Base-by-base conservation (phyloP, 2,113 vertebrate genomes). In the Hemiprocne comata region DNA sequence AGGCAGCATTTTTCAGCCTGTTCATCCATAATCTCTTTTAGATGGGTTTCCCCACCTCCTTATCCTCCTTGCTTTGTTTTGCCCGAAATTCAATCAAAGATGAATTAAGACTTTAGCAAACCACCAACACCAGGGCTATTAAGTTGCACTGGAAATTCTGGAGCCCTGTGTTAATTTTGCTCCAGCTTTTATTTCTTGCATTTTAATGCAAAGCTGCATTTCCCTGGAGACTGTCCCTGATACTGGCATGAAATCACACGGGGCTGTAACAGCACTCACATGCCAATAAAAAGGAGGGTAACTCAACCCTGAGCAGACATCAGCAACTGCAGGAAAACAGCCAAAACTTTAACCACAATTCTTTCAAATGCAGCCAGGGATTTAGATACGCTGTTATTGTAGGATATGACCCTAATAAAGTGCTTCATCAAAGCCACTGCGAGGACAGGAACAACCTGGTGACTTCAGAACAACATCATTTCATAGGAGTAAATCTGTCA, bases 71-170 rank as follows among this genome's bases (percentile, higher is more conserved):
- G 90, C 96, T 97, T 97, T 98, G 97, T 97, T 97, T 98, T 96
- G 97, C 58, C 94, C 53, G 83, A 54, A 98, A 98, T 99, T 98
- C 98, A 98, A 98, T 99, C 98, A 98, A 97, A 98, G 98, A 94
- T 97, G 96, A 98, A 99, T 99, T 98, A 98, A 98, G 97, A 94
- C 69, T 96, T 96, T 72, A 82, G 93, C 98, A 98, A 98, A 95
- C 98, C 97, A 97, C 88, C 94, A 57, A 94, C 95, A 78, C 36
- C 36, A 50, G 13, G 83, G 77, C 89, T 97, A 93, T 90, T 40
- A 42, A 86, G 78, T 70, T 36, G 11, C 33, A 44, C 71, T 70
- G 92, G 95, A 80, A 92, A 95, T 92, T 85, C 29, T 10, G 91
- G 95, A 96, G 93, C 94, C 90, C n/a, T 0, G 7, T 53, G 94